phyloP scores from a whole-genome alignment of 2,113 vertebrate species.

The Aldabrachelys gigantea region DNA sequence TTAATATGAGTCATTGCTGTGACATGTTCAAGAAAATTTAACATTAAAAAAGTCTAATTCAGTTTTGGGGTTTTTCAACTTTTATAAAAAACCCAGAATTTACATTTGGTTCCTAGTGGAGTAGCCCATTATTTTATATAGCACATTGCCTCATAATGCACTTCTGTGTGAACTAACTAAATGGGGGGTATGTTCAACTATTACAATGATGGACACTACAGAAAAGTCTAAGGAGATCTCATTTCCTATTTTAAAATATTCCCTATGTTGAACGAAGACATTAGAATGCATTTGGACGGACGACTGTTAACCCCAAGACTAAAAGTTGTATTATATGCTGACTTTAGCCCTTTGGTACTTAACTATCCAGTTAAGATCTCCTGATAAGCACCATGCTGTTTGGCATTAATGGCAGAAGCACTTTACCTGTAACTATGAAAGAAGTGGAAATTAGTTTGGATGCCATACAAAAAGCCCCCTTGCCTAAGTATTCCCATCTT shows the following conservation, averaged over 20 bases:
- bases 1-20: slow-evolving; percentile 9
- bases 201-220: slow-evolving; percentile 17
- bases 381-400: slow-evolving; percentile 51
- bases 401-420: slow-evolving; percentile 33
- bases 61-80: background rate
- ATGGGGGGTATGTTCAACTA: slow-evolving; percentile 21
- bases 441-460: slow-evolving; percentile 33
- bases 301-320: slow-evolving; percentile 55
- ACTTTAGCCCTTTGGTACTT: slow-evolving; percentile 74
- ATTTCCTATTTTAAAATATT: slow-evolving; percentile 15
- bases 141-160: slow-evolving; percentile 36
- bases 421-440: slow-evolving; percentile 24
- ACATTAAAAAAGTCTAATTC: slow-evolving; percentile 27
- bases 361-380: slow-evolving; percentile 63
- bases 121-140: slow-evolving; percentile 60
- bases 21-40: slow-evolving; percentile 4
- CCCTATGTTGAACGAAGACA: slow-evolving; percentile 25
- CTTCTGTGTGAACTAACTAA: slow-evolving; percentile 16
- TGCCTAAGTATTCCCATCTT: slow-evolving; percentile 38
- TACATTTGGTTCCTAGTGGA: slow-evolving; percentile 48
- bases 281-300: slow-evolving; percentile 46
- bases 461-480: slow-evolving; percentile 45
- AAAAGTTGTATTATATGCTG: slow-evolving; percentile 61
- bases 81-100: slow-evolving; percentile 27
- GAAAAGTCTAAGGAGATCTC: background rate